A percentile compares a stretch with the other conserved stretches of the same genome.
Conservation (phyloP, 2,888 invertebrate species). For the Nowickia ferox region DNA sequence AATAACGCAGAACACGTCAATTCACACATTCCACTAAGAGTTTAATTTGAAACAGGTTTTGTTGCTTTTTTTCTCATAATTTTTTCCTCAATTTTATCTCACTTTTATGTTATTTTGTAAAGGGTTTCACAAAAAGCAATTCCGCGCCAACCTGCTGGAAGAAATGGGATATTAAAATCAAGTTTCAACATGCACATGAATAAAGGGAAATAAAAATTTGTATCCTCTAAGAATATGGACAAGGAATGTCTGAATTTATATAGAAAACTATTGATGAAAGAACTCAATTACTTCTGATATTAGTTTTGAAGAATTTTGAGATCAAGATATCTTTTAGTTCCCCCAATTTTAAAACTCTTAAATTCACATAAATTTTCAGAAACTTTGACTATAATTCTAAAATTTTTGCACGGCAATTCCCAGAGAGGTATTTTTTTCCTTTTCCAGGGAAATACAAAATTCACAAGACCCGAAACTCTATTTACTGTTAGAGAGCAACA, state of each 20-base stretch:
- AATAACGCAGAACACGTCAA: conserved; percentile 25
- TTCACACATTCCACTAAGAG: conserved; percentile 3
- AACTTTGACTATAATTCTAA: no score
- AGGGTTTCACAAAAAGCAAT: background rate
- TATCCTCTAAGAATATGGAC: no score
- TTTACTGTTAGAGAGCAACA: background rate
- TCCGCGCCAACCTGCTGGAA: no score
- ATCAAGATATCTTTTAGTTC: no score
- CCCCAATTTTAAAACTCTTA: no score
- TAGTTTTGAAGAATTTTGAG: no score
- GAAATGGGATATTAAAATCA: no score
- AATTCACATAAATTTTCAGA: no score
- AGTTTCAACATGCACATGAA: accelerated
- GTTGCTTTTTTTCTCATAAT: conserved; percentile 3
- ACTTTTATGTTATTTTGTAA: background rate
- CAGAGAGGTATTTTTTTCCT: background rate
- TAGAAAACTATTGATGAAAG: no score
- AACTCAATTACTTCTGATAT: no score
- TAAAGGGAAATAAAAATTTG: no score
- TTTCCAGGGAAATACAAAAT: background rate
- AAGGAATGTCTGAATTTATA: no score
- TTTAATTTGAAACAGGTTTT: conserved; percentile 55
- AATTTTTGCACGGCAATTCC: background rate
- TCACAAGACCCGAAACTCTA: background rate
- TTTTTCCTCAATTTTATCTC: conserved; percentile 9